phyloP scores from a whole-genome alignment of 2,797 vertebrate genomes.

The Rhinoraja longicauda region DNA sequence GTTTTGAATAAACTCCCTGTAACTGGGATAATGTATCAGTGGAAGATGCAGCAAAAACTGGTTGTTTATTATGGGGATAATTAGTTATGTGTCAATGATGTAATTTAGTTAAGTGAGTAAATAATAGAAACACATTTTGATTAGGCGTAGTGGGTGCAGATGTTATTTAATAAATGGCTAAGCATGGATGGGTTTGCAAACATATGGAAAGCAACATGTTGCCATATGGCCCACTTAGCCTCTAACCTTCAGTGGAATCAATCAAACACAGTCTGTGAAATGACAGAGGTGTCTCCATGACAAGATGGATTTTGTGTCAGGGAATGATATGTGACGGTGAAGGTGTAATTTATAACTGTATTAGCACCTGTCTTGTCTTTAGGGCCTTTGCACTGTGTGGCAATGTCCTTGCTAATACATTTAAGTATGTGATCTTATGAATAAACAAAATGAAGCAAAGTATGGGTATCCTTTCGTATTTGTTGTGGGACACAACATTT shows the following conservation, averaged over 20 bases:
- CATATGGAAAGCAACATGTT: slow-evolving; percentile 58
- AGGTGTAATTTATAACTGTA: slow-evolving; percentile 26
- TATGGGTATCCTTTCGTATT: not conserved
- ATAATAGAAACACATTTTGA: slow-evolving; percentile 8
- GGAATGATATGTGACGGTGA: not conserved
- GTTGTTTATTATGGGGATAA: slow-evolving; percentile 6
- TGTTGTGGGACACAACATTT: not conserved
- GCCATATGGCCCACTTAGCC: slow-evolving; percentile 63
- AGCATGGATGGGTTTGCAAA: slow-evolving; percentile 58
- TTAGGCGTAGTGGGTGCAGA: slow-evolving; percentile 56
- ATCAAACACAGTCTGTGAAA: slow-evolving; percentile 55
- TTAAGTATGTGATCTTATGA: not conserved
- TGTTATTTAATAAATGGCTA: slow-evolving; percentile 56
- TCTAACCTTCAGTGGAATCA: slow-evolving; percentile 56
- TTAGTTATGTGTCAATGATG: slow-evolving; percentile 23
- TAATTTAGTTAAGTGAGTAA: slow-evolving; percentile 23
- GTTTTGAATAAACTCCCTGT: not conserved
- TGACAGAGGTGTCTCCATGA: slow-evolving; percentile 40
- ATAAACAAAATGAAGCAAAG: not conserved
- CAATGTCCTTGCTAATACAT: not conserved
- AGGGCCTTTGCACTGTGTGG: not conserved
- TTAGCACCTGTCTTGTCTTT: not conserved
- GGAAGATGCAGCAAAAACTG: not conserved
- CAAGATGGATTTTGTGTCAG: slow-evolving; percentile 46
- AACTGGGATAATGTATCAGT: not conserved